Base-by-base conservation (phyloP, 2,113 vertebrate genomes). In the Pseudorhombus dupliciocellatus region DNA sequence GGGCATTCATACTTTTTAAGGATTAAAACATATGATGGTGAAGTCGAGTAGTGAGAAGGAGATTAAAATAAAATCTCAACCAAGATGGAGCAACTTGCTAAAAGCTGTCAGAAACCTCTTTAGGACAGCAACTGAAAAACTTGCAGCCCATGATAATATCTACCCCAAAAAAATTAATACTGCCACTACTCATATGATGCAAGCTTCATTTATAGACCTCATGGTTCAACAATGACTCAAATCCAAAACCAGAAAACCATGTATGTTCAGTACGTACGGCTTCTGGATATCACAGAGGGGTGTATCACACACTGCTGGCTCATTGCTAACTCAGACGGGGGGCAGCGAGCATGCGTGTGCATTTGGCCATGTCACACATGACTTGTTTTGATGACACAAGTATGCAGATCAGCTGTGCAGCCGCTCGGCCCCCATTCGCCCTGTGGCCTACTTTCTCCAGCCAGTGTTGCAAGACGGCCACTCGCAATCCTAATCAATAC, bases 381-480 rank as follows among this genome's bases (percentile, higher is more conserved):
- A 66, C 82, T 81, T 28, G 7, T 76, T 84, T 78, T 70, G 86
- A 85, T 78, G 83, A 66, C 80, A 64, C 24, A 22, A 46, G 59
- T 64, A 77, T 26, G 46, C 30, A 51, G 79, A 80, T 83, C 74
- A 64, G 79, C 81, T 75, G 69, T 25, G 72, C 7, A 55, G 46
- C 46, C 28, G 21, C 51, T 6, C 21, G 12, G 22, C 53, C 22
- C 40, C 57, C 1, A 26, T 55, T 31, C 34, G 67, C 69, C 72
- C 64, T 12, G 58, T 84, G 86, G 80, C 86, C 86, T 88, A 86
- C 53, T 88, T 88, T 79, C 21, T 16, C n/a, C 28, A 0, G 1
- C 11, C 55, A 4, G 61, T 57, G 66, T 83, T 57, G 63, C 70
- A 74, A 81, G 42, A 82, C 24, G 50, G 73, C 67, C 70, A 48